Conservation (phyloP, 2,113 vertebrate genomes). For the Brachypteracias leptosomus region DNA sequence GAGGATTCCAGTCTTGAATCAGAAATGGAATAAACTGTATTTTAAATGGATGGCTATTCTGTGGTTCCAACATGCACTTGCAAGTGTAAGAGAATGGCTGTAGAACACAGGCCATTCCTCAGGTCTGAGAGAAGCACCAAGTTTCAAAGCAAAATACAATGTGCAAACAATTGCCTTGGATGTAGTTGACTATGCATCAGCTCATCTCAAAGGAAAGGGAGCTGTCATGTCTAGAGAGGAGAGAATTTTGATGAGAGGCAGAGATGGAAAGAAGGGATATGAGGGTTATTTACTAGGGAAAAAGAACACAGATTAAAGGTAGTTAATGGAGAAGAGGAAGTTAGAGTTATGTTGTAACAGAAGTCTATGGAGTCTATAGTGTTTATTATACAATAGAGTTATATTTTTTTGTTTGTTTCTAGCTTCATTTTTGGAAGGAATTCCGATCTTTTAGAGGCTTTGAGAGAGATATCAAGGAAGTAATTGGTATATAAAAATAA, state of each 20-base stretch:
- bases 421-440: not conserved
- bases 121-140: not conserved
- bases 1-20: not conserved
- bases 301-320: not conserved
- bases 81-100: not conserved
- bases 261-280: not conserved
- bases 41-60: not conserved
- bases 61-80: not conserved
- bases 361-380: not conserved
- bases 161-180: not conserved
- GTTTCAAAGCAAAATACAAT: not conserved
- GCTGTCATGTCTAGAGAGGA: not conserved
- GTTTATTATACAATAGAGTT: not conserved
- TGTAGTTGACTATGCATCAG: not conserved
- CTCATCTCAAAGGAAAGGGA: not conserved
- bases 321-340: not conserved
- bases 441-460: not conserved
- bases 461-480: not conserved
- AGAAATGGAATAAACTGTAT: not conserved
- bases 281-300: not conserved
- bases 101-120: not conserved
- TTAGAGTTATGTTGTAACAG: not conserved
- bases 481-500: not conserved
- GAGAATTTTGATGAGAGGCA: not conserved
- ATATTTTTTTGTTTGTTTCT: not conserved